Evolutionary conservation across 2,888 invertebrate genomes (phyloP), one percentile per base, ranked within the genome.

Genomic region (Drosophila hawaiiensis): DNA sequence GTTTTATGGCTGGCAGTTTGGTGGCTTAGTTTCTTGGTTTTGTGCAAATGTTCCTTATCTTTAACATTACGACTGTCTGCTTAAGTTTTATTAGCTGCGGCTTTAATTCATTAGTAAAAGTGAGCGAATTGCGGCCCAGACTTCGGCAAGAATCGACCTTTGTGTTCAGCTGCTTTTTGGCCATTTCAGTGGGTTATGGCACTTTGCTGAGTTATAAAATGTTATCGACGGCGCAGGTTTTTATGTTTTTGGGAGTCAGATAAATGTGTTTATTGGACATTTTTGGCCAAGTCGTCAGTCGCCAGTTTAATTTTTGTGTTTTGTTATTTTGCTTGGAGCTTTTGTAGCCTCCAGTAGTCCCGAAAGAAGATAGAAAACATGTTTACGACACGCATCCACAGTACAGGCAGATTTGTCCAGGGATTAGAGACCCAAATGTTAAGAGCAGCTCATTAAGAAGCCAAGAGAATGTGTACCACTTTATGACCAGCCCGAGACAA

Each of bases 201-300:
- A 85, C 89, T 90, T 90, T 69, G 73, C 70, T 31, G 76, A 86
- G 85, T 83, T 85, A 81, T 85, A 90, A 85, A 85, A 85, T 84
- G 87, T 79, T 90, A 85, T 85, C 85, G 85, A 86, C 84, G 79
- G 89, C 79, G 74, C 90, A 89, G 89, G 85, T 89, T 85, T 90
- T 85, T 89, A 85, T 85, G 85, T 72, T 73, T 81, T 68, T 53
- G 59, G 87, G 90, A 47, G 89, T 83, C 90, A 88, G 90, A 85
- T 90, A 90, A 88, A 88, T 88, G 85, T 89, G 85, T 85, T 85
- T 85, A 86, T 85, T 76, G 90, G 72, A 78, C 82, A 83, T 83
- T 84, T 90, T 85, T 50, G 66, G 70, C 65, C 60, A 71, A 78
- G 75, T 75, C 69, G 68, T 68, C 66, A 64, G 68, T 28, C 61